These are phyloP conservation scores for Mus minutoides DNA, from an alignment of 2,797 vertebrate species.

Conservation along the genomic window DNA sequence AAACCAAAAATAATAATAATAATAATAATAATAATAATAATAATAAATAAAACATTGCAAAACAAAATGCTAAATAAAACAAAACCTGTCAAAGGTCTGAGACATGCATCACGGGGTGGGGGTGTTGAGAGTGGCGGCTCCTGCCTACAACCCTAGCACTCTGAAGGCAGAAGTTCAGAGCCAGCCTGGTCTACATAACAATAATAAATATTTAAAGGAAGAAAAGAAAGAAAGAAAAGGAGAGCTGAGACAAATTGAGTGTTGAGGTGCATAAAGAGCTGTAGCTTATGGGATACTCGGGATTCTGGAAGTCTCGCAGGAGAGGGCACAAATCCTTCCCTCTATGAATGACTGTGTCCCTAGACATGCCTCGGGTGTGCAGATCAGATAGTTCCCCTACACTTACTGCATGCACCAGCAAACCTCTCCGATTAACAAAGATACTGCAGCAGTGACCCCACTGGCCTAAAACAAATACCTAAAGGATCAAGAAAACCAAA, in stretches of 20 bases:
- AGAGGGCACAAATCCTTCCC: neutral
- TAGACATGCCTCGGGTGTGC: neutral
- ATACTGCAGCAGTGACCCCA: neutral
- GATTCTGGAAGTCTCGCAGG: slow-evolving; percentile 3
- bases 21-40: too few species aligned
- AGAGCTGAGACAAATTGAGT: neutral
- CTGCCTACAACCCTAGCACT: neutral
- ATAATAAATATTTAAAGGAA: neutral
- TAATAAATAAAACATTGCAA: neutral
- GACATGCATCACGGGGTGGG: neutral
- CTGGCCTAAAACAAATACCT: slow-evolving; percentile 1
- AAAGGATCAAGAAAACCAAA: neutral
- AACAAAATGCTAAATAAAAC: neutral
- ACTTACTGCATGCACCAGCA: neutral
- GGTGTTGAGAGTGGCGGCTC: too few species aligned
- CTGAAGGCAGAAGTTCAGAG: neutral
- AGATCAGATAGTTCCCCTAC: rapidly evolving
- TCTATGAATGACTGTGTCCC: neutral
- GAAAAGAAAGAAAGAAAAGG: too few species aligned
- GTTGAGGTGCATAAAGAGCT: neutral
- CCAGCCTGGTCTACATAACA: neutral
- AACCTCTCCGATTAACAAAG: neutral
- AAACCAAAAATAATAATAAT: too few species aligned
- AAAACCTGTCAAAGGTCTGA: slow-evolving; percentile 25
- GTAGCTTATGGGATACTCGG: neutral